Base-by-base conservation (phyloP, 37 sponge, comb jelly and placozoan species). In the Chondrosia reniformis region DNA sequence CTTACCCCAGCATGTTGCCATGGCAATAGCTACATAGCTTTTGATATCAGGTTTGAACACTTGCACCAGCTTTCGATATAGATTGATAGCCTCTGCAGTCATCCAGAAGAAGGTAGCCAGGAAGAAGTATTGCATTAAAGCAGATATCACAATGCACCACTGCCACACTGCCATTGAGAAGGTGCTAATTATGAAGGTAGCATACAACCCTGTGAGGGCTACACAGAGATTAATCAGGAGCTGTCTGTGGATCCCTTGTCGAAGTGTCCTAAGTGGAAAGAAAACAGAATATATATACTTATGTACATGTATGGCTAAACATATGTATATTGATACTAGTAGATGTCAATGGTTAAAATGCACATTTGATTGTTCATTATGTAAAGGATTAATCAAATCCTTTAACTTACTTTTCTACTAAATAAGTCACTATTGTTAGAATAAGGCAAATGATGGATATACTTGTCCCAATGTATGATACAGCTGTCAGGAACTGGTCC, bases 161-260 rank as follows among this genome's bases (percentile, higher is more conserved):
- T 4, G 19, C n/a, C n/a, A n/a, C n/a, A n/a, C n/a, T 19, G 37
- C 39, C 4, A 66, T 56, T 13, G 67, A 44, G 34, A n/a, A 19
- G 4, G 19, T 49, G 75, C 15, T 24, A 10, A 74, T 74, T 46
- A 89, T 12, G 55, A 81, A 84, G 43, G 57, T 37, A 9, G 84
- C 22, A 42, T 89, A 89, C 44, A 89, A 74, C 10, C 89, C 71
- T 30, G 54, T 30, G 33, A 89, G 79, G 34, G 89, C 80, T 1
- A 77, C 9, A 33, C 79, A 57, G 79, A 89, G 65, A 76, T 84
- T 89, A 45, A 89, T 81, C 43, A 89, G 77, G 28, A 84, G 39
- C 37, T 81, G 71, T 0, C 75, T 61, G 21, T 84, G 89, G 25
- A 43, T 46, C 21, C 24, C 36, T 33, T 43, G 40, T 27, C 78